A percentile compares a stretch with the other conserved stretches of the same genome.
phyloP scores from a whole-genome alignment of 2,113 vertebrate species.

The Speoplatyrhinus poulsoni region DNA sequence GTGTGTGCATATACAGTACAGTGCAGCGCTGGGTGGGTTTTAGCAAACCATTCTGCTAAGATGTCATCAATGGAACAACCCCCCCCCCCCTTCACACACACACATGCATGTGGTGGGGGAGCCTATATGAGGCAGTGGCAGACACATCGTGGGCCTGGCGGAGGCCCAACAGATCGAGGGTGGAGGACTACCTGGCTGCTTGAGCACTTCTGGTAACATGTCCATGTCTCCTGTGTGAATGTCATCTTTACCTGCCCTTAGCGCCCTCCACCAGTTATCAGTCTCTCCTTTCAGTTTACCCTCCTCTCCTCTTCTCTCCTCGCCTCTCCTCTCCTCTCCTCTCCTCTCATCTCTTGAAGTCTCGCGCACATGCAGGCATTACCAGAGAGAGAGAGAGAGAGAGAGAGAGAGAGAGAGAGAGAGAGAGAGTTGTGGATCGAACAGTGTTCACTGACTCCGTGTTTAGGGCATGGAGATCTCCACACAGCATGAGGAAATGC shows the following conservation, averaged over 20 bases:
- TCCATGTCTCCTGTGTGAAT: not conserved
- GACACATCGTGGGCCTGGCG: constrained; percentile 57
- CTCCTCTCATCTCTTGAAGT: not conserved
- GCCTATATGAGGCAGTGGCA: constrained; percentile 49
- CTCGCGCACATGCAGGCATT: not conserved
- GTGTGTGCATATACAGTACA: too few relatives aligned
- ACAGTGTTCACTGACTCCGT: constrained; percentile 20
- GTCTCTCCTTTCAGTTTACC: not conserved
- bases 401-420: not conserved
- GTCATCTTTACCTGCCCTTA: not conserved
- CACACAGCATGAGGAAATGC: not conserved
- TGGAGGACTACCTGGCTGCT: constrained; percentile 43
- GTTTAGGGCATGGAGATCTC: constrained; percentile 11
- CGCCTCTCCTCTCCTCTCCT: constrained; percentile 2
- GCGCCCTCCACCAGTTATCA: not conserved
- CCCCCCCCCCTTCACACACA: constrained; percentile 10
- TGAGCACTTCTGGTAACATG: not conserved
- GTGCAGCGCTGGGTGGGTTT: too few relatives aligned
- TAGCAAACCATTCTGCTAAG: too few relatives aligned
- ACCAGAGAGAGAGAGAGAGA: not conserved
- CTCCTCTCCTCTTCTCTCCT: not conserved
- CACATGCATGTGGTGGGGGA: constrained; percentile 41
- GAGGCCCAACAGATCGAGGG: constrained; percentile 67
- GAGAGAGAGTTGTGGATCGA: not conserved
- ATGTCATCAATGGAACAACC: too few relatives aligned